Percentiles rank a stretch among this genome's conserved stretches.
phyloP scores from a whole-genome alignment of 1,140 invertebrate genomes.

The Drosophila grimshawi region DNA sequence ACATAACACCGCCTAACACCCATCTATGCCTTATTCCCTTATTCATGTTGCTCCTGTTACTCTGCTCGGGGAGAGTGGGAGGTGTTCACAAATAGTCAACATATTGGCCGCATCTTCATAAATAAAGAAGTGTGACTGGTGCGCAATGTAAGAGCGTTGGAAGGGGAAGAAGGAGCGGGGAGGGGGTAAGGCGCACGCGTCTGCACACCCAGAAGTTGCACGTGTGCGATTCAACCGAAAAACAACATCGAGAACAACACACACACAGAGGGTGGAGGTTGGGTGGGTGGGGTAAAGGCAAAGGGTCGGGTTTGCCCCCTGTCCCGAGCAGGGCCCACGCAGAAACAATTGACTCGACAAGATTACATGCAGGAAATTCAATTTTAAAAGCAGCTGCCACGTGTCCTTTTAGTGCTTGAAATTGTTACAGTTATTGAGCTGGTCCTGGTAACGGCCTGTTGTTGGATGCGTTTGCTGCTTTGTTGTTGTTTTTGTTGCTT shows the following conservation, averaged over 20 bases:
- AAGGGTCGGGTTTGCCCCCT: neutral
- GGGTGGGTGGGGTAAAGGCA: neutral
- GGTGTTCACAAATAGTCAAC: constrained; percentile 74
- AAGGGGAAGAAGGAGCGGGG: neutral
- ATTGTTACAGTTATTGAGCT: constrained; percentile 77
- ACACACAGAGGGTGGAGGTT: neutral
- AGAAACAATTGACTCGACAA: constrained; percentile 83
- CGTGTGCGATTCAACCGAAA: constrained; percentile 38
- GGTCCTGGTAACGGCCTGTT: constrained; percentile 6
- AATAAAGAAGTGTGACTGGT: constrained; percentile 65
- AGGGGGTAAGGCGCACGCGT: constrained; percentile 27
- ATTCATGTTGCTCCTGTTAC: neutral
- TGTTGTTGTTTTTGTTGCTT: constrained; percentile 28
- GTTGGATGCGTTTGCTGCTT: neutral
- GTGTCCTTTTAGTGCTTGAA: constrained; percentile 84
- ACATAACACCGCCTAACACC: neutral
- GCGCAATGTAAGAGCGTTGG: neutral
- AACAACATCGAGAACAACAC: constrained; percentile 36
- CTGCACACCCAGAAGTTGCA: constrained; percentile 45
- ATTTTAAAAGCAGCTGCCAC: constrained; percentile 85
- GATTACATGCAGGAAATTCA: constrained; percentile 84
- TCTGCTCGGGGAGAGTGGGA: neutral
- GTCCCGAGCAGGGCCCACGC: constrained; percentile 18
- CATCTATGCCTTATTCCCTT: neutral
- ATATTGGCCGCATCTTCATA: constrained; percentile 79